These are phyloP conservation scores for Brachionus paranguensis DNA, from an alignment of 1,140 invertebrate genomes.

Conservation along the genomic window DNA sequence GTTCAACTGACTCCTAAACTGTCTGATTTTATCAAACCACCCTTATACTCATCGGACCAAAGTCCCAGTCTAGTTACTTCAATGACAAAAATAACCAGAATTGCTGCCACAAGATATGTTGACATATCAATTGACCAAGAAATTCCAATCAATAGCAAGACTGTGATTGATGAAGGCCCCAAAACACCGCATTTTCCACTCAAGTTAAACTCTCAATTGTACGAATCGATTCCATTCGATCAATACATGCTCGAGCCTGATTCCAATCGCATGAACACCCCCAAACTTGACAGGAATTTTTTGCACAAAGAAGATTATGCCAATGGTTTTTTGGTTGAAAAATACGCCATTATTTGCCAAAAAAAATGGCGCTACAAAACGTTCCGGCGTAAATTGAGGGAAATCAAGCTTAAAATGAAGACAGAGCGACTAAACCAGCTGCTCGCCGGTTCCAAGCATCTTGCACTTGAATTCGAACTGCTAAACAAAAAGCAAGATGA, in stretches of 20 bases:
- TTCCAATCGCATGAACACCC: neutral
- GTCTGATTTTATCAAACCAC: neutral
- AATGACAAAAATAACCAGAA: neutral
- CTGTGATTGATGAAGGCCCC: neutral
- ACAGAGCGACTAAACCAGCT: neutral
- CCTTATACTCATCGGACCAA: neutral
- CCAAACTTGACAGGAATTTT: neutral
- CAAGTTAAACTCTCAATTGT: neutral
- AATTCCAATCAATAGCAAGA: neutral
- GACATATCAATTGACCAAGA: conserved; percentile 24
- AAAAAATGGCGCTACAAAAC: neutral
- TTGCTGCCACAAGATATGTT: neutral
- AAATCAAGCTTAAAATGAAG: neutral
- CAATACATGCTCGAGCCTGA: neutral
- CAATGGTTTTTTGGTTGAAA: neutral
- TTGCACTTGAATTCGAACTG: neutral
- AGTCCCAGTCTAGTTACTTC: neutral
- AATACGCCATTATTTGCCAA: neutral
- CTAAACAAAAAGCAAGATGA: conserved; percentile 1
- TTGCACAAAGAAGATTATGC: neutral
- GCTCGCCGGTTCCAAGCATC: neutral
- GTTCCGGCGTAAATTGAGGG: neutral
- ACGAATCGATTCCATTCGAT: neutral
- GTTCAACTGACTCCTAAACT: neutral
- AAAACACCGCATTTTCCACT: neutral